Evolutionary conservation across 2,797 vertebrate genomes (phyloP).

Genomic region (Triplophysa yarkandensis): DNA sequence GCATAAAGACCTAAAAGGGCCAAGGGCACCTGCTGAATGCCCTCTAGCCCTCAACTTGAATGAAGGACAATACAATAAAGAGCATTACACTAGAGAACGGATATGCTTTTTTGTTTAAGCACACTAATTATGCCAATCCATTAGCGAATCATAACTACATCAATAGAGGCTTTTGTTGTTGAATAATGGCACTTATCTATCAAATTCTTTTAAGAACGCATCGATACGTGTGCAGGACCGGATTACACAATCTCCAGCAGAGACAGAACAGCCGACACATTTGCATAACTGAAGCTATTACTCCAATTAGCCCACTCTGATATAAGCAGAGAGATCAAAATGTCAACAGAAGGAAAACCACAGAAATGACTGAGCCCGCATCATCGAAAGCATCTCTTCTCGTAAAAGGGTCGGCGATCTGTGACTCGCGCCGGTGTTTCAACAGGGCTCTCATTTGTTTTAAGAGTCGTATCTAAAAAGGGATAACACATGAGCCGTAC

Average conservation of each 20-base stretch:
- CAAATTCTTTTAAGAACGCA: conserved; percentile 22
- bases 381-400: conserved; percentile 36
- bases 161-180: conserved; percentile 36
- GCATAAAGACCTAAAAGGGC: conserved; percentile 37
- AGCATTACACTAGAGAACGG: not conserved
- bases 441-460: conserved; percentile 42
- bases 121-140: conserved; percentile 25
- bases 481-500: conserved; percentile 14
- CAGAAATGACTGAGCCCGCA: conserved; percentile 39
- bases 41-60: conserved; percentile 35
- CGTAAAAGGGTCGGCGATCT: conserved; percentile 42
- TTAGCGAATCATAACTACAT: conserved; percentile 33
- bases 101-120: conserved; percentile 13
- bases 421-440: conserved; percentile 18
- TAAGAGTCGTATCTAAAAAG: conserved; percentile 31
- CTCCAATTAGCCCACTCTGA: conserved; percentile 50
- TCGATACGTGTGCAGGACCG: conserved; percentile 8
- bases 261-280: conserved; percentile 29
- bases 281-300: conserved; percentile 50
- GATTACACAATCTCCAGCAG: conserved; percentile 27
- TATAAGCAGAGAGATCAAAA: conserved; percentile 44
- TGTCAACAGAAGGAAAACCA: conserved; percentile 48
- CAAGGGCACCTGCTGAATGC: conserved; percentile 32
- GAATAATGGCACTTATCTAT: conserved; percentile 36
- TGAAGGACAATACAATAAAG: conserved; percentile 23